phyloP scores from a whole-genome alignment of 2,113 vertebrate genomes.

The Aepyceros melampus region DNA sequence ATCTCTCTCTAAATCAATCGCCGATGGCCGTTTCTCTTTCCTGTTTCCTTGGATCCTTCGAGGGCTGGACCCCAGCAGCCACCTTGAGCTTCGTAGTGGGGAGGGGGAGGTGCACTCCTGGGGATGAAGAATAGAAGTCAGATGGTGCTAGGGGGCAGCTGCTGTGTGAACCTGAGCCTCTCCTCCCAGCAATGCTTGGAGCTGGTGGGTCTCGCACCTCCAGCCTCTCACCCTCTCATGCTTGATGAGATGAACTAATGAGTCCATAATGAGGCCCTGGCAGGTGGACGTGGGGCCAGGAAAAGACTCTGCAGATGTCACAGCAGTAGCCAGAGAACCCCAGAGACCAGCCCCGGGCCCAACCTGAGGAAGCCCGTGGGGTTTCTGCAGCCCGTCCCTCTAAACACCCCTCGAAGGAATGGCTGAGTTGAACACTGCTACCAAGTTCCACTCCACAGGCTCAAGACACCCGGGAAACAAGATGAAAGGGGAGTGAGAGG shows the following conservation, averaged over 20 bases:
- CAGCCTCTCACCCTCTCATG: neutral
- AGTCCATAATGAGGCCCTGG: neutral
- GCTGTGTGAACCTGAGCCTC: neutral
- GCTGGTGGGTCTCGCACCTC: neutral
- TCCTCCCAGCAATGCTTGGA: neutral
- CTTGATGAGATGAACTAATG: neutral
- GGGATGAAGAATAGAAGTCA: neutral
- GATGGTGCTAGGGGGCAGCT: neutral
- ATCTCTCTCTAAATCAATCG: too few species aligned
- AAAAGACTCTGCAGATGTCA: neutral
- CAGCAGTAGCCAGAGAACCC: neutral
- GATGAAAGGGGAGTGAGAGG: neutral
- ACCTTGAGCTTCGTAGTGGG: neutral
- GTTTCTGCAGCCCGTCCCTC: neutral
- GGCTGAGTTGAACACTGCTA: neutral
- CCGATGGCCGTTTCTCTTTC: too few species aligned
- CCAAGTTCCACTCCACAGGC: neutral
- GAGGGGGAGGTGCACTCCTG: neutral
- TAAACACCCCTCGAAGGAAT: neutral
- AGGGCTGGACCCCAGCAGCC: too few species aligned
- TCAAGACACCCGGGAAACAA: slow-evolving; percentile 46
- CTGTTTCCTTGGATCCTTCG: too few species aligned
- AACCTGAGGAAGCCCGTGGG: accelerated
- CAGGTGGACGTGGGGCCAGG: neutral
- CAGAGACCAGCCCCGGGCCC: neutral